Percentiles rank a stretch among this genome's conserved stretches.
Evolutionary conservation across 2,888 invertebrate genomes (phyloP).

Genomic region (Tachina lurida): DNA sequence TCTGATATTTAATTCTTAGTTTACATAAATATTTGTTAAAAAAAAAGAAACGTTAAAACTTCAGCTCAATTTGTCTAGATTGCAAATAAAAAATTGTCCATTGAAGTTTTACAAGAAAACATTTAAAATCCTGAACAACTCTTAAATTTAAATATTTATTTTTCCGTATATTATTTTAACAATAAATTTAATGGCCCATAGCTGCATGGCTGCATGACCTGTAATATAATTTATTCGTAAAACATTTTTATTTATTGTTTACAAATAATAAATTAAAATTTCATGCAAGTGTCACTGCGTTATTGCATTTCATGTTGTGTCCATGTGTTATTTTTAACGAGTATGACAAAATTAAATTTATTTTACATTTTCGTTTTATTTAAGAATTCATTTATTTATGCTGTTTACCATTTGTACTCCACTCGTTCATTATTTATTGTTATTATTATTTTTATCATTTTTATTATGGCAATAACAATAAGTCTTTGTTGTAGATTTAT

Average conservation of each 20-base stretch:
- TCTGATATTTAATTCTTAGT: conserved; percentile 21
- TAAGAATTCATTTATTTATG: conserved; percentile 20
- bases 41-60: neutral
- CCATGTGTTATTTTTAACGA: conserved; percentile 14
- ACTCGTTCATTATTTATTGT: conserved; percentile 47
- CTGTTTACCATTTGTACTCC: neutral
- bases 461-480: conserved; percentile 43
- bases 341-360: conserved; percentile 26
- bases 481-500: conserved; percentile 42
- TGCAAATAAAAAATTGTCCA: neutral
- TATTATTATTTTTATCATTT: conserved; percentile 19
- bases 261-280: conserved; percentile 27
- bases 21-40: neutral
- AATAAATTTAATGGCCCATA: neutral
- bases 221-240: conserved; percentile 6
- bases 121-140: conserved; percentile 1
- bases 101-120: neutral
- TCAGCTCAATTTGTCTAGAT: neutral
- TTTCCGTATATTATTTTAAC: neutral
- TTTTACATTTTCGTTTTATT: conserved; percentile 20
- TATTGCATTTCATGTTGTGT: neutral
- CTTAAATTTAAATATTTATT: too few species aligned
- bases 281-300: neutral
- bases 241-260: neutral
- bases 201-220: neutral